Percentiles rank a stretch among this genome's conserved stretches.
Evolutionary conservation across 1,140 invertebrate species (phyloP).

Genomic region (Aporrectodea caliginosa): DNA sequence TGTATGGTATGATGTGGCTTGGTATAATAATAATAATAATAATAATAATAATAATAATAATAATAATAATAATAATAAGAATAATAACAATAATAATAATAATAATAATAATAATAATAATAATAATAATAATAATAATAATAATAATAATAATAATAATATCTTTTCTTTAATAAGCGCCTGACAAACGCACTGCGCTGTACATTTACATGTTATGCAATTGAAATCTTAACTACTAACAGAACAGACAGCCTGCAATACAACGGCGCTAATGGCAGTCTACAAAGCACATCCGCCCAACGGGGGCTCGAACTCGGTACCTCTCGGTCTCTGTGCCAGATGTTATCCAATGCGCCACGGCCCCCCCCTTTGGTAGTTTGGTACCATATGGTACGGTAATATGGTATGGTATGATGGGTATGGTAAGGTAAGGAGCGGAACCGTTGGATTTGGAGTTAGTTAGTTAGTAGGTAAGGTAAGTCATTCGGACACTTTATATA

Average conservation of each 20-base stretch:
- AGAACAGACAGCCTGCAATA: too few relatives aligned
- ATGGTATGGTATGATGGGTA: slow-evolving; percentile 24
- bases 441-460: slow-evolving; percentile 29
- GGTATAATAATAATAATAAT: slow-evolving; percentile 20
- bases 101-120: slow-evolving; percentile 6
- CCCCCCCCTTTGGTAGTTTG: slow-evolving; percentile 23
- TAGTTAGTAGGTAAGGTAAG: slow-evolving; percentile 30
- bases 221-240: too few relatives aligned
- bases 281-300: too few relatives aligned
- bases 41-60: slow-evolving; percentile 15
- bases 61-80: not conserved
- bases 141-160: slow-evolving; percentile 22
- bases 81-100: slow-evolving; percentile 15
- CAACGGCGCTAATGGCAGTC: too few relatives aligned
- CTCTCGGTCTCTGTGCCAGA: too few relatives aligned
- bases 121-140: slow-evolving; percentile 19
- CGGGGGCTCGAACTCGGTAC: too few relatives aligned
- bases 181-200: too few relatives aligned
- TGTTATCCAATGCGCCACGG: too few relatives aligned
- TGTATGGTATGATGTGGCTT: slow-evolving; percentile 5
- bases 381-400: slow-evolving; percentile 27
- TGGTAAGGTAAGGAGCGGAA: slow-evolving; percentile 21
- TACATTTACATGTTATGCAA: too few relatives aligned
- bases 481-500: too few relatives aligned
- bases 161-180: too few relatives aligned